A percentile compares a stretch with the other conserved stretches of the same genome.
Evolutionary conservation across 2,113 vertebrate genomes (phyloP).

Genomic region (Centropus unirufus): DNA sequence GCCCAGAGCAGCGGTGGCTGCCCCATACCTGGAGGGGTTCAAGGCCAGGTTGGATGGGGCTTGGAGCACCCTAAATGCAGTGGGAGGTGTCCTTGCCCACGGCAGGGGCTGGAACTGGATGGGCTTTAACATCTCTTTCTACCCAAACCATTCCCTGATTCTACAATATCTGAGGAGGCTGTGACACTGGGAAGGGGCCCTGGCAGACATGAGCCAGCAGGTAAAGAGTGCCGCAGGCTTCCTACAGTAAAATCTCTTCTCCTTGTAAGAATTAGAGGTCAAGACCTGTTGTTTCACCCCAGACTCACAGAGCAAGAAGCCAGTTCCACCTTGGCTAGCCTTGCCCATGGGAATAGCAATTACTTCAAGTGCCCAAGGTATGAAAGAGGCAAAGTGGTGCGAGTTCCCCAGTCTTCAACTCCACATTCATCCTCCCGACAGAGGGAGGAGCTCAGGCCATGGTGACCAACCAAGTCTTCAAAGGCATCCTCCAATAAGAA

Average conservation of each 20-base stretch:
- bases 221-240: background rate
- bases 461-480: background rate
- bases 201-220: rapidly evolving
- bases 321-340: background rate
- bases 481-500: background rate
- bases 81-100: too few species aligned
- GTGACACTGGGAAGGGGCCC: background rate
- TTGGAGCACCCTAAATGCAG: too few species aligned
- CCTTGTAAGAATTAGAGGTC: background rate
- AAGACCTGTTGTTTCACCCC: background rate
- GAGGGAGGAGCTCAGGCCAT: background rate
- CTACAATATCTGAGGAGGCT: background rate
- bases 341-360: background rate
- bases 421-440: background rate
- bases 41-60: too few species aligned
- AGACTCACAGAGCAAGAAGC: background rate
- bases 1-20: too few species aligned
- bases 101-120: too few species aligned
- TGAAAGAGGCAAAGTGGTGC: background rate
- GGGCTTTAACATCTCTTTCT: too few species aligned
- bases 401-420: background rate
- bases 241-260: background rate
- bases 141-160: too few species aligned
- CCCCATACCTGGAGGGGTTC: too few species aligned
- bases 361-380: background rate